Evolutionary conservation across 1,140 invertebrate species (phyloP).

Genomic region (Luehdorfia chinensis): DNA sequence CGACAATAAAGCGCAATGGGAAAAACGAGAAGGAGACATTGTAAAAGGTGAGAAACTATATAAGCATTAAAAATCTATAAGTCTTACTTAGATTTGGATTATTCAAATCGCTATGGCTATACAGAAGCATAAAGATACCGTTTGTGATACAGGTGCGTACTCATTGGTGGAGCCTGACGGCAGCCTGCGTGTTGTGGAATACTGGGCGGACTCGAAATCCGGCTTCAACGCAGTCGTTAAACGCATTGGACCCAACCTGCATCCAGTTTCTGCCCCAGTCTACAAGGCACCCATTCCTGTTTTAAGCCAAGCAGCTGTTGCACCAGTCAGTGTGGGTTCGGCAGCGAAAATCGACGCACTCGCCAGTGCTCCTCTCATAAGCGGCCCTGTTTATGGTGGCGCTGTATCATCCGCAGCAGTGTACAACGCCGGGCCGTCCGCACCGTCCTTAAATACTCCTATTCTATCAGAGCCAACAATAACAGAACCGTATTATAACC

Average conservation of each 20-base stretch:
- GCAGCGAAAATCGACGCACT: constrained; percentile 42
- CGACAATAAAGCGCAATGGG: constrained; percentile 77
- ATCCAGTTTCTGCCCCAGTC: constrained; percentile 45
- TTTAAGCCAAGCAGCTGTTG: constrained; percentile 31
- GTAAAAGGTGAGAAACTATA: constrained; percentile 71
- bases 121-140: too few species aligned
- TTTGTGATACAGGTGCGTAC: constrained; percentile 68
- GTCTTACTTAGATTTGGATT: too few species aligned
- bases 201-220: constrained; percentile 77
- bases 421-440: constrained; percentile 30
- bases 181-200: constrained; percentile 78
- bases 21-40: constrained; percentile 74
- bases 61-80: background rate
- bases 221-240: constrained; percentile 79
- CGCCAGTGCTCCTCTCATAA: constrained; percentile 41
- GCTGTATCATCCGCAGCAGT: constrained; percentile 39
- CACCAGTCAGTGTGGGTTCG: constrained; percentile 45
- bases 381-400: constrained; percentile 27
- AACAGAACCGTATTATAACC: background rate
- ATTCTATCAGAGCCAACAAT: constrained; percentile 2
- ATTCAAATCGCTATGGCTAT: too few species aligned
- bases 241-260: constrained; percentile 71
- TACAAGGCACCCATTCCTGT: constrained; percentile 57
- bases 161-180: constrained; percentile 77
- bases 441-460: constrained; percentile 16